Conservation (phyloP, 2,797 vertebrate genomes). For the Gadopsis bispinosus region DNA sequence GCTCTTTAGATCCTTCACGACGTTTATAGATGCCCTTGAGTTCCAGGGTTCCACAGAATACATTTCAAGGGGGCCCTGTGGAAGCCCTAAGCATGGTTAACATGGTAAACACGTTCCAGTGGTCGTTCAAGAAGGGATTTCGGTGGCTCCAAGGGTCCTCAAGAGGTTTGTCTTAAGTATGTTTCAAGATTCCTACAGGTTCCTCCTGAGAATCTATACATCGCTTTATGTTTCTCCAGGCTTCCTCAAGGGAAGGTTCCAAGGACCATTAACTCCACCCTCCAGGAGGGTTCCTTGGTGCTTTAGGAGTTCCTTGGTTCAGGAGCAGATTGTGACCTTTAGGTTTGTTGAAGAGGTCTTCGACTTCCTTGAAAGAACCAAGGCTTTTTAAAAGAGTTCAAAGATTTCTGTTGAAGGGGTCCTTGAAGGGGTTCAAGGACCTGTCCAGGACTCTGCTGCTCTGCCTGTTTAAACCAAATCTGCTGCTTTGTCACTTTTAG, state of each 20-base stretch:
- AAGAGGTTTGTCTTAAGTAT: neutral
- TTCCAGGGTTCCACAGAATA: neutral
- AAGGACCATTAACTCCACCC: too few relatives aligned
- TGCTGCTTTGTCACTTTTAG: constrained; percentile 17
- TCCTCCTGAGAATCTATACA: too few relatives aligned
- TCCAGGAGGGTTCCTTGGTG: too few relatives aligned
- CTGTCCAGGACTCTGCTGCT: neutral
- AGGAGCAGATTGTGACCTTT: too few relatives aligned
- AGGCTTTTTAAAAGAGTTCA: neutral
- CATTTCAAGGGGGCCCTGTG: neutral
- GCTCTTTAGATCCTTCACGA: neutral
- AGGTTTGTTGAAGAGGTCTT: too few relatives aligned
- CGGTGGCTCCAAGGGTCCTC: neutral
- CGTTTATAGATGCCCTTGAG: neutral
- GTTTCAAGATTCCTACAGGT: neutral
- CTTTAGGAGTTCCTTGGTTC: too few relatives aligned
- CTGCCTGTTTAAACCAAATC: neutral
- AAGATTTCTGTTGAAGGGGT: too few relatives aligned
- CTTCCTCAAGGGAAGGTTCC: too few relatives aligned
- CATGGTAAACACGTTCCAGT: too few relatives aligned
- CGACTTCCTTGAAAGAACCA: neutral
- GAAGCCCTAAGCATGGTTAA: neutral
- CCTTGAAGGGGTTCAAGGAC: neutral
- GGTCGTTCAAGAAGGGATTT: neutral
- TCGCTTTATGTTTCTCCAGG: too few relatives aligned